Percentiles rank a stretch among this genome's conserved stretches.
These are phyloP conservation scores for Pachyseris speciosa DNA, from an alignment of 64 coral and sea anemone genomes.

Conservation along the genomic window DNA sequence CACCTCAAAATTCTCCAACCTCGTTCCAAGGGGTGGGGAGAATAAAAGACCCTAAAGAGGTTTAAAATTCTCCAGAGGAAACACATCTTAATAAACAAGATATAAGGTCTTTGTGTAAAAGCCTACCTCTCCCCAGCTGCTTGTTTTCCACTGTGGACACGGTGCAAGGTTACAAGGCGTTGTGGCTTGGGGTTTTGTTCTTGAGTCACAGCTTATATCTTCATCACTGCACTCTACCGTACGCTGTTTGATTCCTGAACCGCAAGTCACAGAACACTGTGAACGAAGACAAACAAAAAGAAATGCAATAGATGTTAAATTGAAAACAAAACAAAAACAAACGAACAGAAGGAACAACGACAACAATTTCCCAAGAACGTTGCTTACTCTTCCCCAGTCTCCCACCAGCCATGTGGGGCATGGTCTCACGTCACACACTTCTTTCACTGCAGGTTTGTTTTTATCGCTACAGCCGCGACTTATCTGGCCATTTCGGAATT, in stretches of 20 bases:
- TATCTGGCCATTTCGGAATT: constrained; percentile 25
- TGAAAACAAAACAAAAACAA: background rate
- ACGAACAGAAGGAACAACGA: background rate
- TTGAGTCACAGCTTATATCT: constrained; percentile 18
- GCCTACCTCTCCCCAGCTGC: constrained; percentile 61
- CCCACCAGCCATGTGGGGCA: constrained; percentile 53
- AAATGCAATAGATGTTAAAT: background rate
- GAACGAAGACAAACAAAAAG: background rate
- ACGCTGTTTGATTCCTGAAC: constrained; percentile 21
- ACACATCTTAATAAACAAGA: too few relatives aligned
- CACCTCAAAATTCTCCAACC: too few relatives aligned
- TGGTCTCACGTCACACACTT: constrained; percentile 15
- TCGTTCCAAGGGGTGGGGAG: too few relatives aligned
- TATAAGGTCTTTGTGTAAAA: background rate
- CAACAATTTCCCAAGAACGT: too few relatives aligned
- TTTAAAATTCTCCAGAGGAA: too few relatives aligned
- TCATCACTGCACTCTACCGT: constrained; percentile 18
- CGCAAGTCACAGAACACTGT: constrained; percentile 72
- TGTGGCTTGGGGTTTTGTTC: constrained; percentile 27
- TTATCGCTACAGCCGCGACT: constrained; percentile 52
- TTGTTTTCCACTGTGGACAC: constrained; percentile 62
- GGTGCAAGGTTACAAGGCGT: constrained; percentile 4
- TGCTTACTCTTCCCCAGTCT: constrained; percentile 24
- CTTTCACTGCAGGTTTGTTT: background rate
- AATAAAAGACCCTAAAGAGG: too few relatives aligned